These are phyloP conservation scores for Ctenopoma kingsleyae DNA, from an alignment of 2,797 vertebrate genomes.

Conservation along the genomic window DNA sequence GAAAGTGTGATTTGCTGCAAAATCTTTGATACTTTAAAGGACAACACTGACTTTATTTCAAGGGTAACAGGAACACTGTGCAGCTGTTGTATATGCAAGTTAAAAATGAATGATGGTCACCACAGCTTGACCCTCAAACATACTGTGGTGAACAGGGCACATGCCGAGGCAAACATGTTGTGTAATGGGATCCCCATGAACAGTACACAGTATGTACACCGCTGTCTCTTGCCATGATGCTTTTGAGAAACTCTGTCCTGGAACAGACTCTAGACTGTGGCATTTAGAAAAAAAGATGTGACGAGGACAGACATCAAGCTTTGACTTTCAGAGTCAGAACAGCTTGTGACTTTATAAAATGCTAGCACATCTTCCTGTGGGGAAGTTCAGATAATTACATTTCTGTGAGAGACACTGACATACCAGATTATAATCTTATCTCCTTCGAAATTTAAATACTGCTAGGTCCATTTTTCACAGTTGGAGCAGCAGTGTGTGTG, in stretches of 20 bases:
- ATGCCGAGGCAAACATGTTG: slow-evolving; percentile 33
- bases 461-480: not conserved
- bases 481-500: not conserved
- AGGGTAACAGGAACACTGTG: not conserved
- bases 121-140: slow-evolving; percentile 29
- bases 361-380: not conserved
- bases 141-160: slow-evolving; percentile 5
- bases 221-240: slow-evolving; percentile 57
- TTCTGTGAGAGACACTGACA: slow-evolving; percentile 2
- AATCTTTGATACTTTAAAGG: not conserved
- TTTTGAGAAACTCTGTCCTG: slow-evolving; percentile 48
- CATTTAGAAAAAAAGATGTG: slow-evolving; percentile 28
- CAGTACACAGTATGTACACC: slow-evolving; percentile 39
- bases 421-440: slow-evolving; percentile 21
- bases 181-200: slow-evolving; percentile 36
- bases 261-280: slow-evolving; percentile 54
- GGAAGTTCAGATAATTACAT: not conserved
- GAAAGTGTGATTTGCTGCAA: slow-evolving; percentile 6
- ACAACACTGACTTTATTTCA: not conserved
- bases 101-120: slow-evolving; percentile 8
- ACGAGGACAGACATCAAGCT: slow-evolving; percentile 20
- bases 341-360: slow-evolving; percentile 1
- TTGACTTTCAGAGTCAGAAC: slow-evolving; percentile 15
- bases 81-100: slow-evolving; percentile 1
- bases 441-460: slow-evolving; percentile 4